Evolutionary conservation across 2,113 vertebrate genomes (phyloP).

Genomic region (Baryphthengus martii): DNA sequence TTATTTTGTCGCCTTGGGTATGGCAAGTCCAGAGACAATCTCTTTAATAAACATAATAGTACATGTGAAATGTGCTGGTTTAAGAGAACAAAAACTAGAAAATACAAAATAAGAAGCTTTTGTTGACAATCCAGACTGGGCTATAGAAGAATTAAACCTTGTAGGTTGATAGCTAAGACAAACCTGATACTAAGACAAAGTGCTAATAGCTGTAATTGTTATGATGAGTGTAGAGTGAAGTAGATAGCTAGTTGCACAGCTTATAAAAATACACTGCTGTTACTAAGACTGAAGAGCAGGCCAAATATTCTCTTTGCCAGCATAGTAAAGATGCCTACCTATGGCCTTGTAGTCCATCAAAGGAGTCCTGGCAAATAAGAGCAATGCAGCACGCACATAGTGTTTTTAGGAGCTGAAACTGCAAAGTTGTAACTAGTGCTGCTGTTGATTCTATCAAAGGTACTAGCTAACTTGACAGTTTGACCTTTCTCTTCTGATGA

Average conservation of each 20-base stretch:
- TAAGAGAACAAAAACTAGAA: not conserved
- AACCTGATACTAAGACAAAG: not conserved
- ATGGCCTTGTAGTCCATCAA: not conserved
- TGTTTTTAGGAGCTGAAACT: not conserved
- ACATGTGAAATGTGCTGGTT: not conserved
- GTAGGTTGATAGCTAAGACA: not conserved
- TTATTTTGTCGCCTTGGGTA: not conserved
- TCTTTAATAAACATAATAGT: not conserved
- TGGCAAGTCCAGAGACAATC: not conserved
- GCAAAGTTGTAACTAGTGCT: not conserved
- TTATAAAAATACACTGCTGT: not conserved
- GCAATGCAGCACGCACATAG: not conserved
- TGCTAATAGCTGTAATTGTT: not conserved
- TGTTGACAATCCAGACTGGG: not conserved
- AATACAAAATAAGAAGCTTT: not conserved
- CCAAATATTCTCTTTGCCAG: not conserved
- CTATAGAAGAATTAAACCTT: not conserved
- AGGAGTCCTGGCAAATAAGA: not conserved
- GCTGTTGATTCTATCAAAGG: not conserved
- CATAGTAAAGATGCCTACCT: not conserved
- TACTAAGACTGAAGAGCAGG: not conserved
- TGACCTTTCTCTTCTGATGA: not conserved
- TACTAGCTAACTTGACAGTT: not conserved
- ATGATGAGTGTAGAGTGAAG: not conserved
- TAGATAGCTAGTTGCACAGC: not conserved